Percentiles rank a stretch among this genome's conserved stretches.
These are phyloP conservation scores for Phalacrocorax aristotelis DNA, from an alignment of 2,113 vertebrate genomes.

Conservation along the genomic window DNA sequence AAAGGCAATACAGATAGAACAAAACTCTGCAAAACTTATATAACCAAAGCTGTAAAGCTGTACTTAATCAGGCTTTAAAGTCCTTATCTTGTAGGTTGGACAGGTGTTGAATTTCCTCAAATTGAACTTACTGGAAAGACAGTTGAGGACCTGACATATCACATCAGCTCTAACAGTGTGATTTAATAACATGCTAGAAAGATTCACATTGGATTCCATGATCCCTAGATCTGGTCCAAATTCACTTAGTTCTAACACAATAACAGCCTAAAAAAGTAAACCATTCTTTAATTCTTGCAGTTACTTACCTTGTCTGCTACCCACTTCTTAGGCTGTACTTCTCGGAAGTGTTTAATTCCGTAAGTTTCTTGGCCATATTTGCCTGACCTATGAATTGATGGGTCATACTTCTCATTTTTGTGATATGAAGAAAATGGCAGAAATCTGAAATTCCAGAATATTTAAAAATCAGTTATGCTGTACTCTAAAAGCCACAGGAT, in stretches of 20 bases:
- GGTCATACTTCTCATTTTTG: conserved; percentile 70
- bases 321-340: conserved; percentile 72
- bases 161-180: background rate
- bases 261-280: background rate
- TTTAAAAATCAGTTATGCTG: background rate
- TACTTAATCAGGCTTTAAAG: background rate
- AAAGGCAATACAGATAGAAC: background rate
- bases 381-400: conserved; percentile 66
- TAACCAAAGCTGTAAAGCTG: background rate
- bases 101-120: background rate
- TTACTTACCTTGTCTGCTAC: conserved; percentile 75
- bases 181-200: background rate
- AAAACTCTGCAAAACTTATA: background rate
- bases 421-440: conserved; percentile 75
- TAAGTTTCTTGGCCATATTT: conserved; percentile 66
- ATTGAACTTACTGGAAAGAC: background rate
- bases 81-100: background rate
- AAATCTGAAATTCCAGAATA: conserved; percentile 77
- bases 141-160: background rate
- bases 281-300: background rate
- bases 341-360: conserved; percentile 74
- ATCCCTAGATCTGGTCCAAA: background rate
- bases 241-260: background rate
- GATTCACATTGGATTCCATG: background rate
- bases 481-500: background rate